A percentile compares a stretch with the other conserved stretches of the same genome.
Conservation (phyloP, 2,797 vertebrate species). For the Scolopax rusticola region DNA sequence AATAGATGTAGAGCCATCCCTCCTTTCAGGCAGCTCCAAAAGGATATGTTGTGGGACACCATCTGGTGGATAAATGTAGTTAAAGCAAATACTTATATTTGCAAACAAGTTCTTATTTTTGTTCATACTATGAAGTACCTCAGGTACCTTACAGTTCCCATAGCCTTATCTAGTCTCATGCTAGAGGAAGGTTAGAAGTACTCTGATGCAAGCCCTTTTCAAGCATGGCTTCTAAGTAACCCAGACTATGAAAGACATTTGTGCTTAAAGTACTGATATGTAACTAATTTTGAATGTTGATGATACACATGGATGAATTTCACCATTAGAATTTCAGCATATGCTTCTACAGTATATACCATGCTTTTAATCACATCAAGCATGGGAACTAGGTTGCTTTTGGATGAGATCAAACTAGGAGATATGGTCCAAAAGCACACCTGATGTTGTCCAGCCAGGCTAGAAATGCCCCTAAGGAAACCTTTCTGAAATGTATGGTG, state of each 20-base stretch:
- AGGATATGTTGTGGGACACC: not conserved
- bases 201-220: not conserved
- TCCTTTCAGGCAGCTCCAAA: not conserved
- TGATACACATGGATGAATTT: not conserved
- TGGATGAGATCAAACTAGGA: not conserved
- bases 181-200: not conserved
- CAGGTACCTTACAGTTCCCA: not conserved
- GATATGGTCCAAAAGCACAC: not conserved
- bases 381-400: not conserved
- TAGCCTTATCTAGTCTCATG: not conserved
- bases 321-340: not conserved
- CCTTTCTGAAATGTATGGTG: not conserved
- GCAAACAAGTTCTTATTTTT: not conserved
- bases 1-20: not conserved
- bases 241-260: not conserved
- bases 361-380: not conserved
- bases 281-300: not conserved
- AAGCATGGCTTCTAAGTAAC: not conserved
- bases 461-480: not conserved
- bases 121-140: not conserved
- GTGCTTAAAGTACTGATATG: not conserved
- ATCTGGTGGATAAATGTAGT: conserved; percentile 17
- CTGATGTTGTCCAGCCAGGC: not conserved
- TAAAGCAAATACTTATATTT: not conserved
- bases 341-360: not conserved